Conservation (phyloP, 2,888 invertebrate genomes). For the Saturnia pavonia region DNA sequence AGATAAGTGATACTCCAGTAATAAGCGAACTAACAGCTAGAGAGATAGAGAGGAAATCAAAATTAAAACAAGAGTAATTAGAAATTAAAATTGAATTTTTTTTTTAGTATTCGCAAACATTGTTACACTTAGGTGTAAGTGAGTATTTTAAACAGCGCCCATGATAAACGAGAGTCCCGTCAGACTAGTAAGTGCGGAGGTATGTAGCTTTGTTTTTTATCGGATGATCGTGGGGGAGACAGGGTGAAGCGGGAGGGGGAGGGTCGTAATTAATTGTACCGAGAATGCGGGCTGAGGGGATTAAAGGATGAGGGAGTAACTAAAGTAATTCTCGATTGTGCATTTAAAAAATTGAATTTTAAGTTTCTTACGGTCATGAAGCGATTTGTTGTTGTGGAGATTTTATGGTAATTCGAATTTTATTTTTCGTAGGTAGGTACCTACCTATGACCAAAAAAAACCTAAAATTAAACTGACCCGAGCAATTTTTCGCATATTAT, state of each 20-base stretch:
- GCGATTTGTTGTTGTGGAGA: neutral
- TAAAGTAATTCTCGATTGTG: constrained; percentile 15
- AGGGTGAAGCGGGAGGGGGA: constrained; percentile 12
- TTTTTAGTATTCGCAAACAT: neutral
- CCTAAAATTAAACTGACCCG: no score
- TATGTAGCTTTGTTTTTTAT: constrained; percentile 40
- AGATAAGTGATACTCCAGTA: no score
- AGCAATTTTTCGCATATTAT: no score
- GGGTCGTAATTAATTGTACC: constrained; percentile 33
- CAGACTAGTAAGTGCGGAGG: constrained; percentile 33
- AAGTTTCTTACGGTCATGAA: neutral
- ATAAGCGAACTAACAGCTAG: no score
- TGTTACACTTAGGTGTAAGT: constrained; percentile 31
- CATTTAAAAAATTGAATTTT: constrained; percentile 8
- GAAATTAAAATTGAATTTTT: neutral
- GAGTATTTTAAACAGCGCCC: constrained; percentile 28
- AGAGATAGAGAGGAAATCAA: no score
- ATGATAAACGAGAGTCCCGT: constrained; percentile 32
- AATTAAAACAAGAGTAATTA: no score
- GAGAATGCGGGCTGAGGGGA: constrained; percentile 18
- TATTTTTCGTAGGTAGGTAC: no score
- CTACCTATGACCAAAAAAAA: no score
- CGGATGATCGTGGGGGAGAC: constrained; percentile 27
- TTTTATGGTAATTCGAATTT: no score
- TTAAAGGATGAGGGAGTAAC: constrained; percentile 28